phyloP scores from a whole-genome alignment of 2,113 vertebrate genomes.

The Danionella cerebrum region DNA sequence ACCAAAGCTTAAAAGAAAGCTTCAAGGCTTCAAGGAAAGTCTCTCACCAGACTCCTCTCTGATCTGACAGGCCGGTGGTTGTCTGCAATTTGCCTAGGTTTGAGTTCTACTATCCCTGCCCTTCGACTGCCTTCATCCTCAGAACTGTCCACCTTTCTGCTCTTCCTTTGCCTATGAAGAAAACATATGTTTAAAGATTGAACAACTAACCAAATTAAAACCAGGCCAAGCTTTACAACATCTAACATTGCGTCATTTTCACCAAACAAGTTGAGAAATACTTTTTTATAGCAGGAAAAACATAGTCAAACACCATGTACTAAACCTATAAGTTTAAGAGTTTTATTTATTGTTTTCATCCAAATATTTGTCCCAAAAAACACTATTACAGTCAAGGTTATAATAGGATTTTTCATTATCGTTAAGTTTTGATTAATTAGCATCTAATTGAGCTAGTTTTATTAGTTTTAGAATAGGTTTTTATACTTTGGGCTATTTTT shows the following conservation, averaged over 20 bases:
- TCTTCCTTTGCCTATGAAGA: conserved; percentile 57
- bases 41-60: conserved; percentile 51
- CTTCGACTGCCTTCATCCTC: conserved; percentile 42
- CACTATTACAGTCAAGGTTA: too few relatives aligned
- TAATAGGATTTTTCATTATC: too few relatives aligned
- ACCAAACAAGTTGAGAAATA: too few relatives aligned
- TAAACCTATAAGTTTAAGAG: too few relatives aligned
- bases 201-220: neutral
- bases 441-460: too few relatives aligned
- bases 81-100: conserved; percentile 47
- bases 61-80: conserved; percentile 37
- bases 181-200: neutral
- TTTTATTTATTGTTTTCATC: neutral
- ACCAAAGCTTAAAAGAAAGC: neutral
- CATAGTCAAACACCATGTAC: too few relatives aligned
- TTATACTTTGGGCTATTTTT: too few relatives aligned
- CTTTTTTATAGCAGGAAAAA: too few relatives aligned
- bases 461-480: too few relatives aligned
- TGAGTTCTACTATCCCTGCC: conserved; percentile 29
- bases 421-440: too few relatives aligned
- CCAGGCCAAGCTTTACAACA: neutral
- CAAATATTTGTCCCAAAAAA: neutral
- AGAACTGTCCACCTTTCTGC: conserved; percentile 50
- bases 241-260: too few relatives aligned
- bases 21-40: neutral